Conservation (phyloP, 2,888 invertebrate species). For the Lasioglossum pauxillum region DNA sequence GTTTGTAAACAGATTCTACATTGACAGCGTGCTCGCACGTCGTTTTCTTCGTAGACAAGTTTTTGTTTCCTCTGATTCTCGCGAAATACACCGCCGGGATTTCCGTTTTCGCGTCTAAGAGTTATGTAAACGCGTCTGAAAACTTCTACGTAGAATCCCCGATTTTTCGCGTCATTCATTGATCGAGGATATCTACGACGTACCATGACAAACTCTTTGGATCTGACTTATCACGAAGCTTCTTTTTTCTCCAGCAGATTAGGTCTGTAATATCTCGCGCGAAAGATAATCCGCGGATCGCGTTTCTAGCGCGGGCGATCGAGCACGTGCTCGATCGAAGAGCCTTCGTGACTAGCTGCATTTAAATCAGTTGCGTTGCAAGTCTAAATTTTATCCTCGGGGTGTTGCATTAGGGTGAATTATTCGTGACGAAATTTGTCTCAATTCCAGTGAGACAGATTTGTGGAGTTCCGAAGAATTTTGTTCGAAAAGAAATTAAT, state of each 20-base stretch:
- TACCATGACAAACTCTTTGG: conserved; percentile 48
- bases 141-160: not conserved
- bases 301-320: conserved; percentile 66
- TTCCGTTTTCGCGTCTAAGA: not conserved
- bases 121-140: not conserved
- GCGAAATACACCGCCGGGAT: not conserved
- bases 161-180: conserved; percentile 9
- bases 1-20: not conserved
- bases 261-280: conserved; percentile 48
- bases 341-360: conserved; percentile 49
- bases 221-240: conserved; percentile 54
- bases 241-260: conserved; percentile 48
- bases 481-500: no score
- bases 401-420: conserved; percentile 2
- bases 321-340: conserved; percentile 69
- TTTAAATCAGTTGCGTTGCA: not conserved
- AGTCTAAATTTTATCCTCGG: not conserved
- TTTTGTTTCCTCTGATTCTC: not conserved
- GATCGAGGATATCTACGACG: conserved; percentile 39
- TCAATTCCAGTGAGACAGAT: not conserved
- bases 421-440: not conserved
- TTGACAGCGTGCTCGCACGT: not conserved
- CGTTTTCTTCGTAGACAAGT: not conserved
- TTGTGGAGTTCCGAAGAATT: not conserved
- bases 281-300: conserved; percentile 71